Evolutionary conservation across 2,113 vertebrate species (phyloP), one percentile per base, ranked within the genome.

Genomic region (Chroicocephalus ridibundus): DNA sequence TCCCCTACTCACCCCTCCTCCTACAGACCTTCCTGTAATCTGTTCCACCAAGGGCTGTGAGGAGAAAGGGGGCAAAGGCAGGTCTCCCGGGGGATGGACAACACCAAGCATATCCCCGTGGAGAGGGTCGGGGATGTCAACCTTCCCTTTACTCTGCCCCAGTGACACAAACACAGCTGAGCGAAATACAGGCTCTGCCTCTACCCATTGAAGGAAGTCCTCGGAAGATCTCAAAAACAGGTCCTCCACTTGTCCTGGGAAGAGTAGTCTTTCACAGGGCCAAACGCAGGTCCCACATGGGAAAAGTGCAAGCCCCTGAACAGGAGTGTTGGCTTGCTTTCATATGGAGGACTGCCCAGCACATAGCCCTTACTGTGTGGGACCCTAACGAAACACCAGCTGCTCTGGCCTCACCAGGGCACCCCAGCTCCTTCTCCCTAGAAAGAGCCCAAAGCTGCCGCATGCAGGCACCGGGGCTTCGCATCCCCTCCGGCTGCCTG

Each of bases 261-360:
- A 44, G 11, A 3, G 0, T 7, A 27, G 54, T 13, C 66, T 27
- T 31, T 55, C 19, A 36, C 32, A 11, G n/a, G n/a, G 40, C 34
- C 5, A 2, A 40, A 47, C 34, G 80, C 14, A 54, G 60, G 46
- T 57, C 11, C 12, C 72, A 13, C 3, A 2, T 0, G 3, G 24
- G 34, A 36, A 17, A 16, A 0, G 3, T 10, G 10, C 55, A 16
- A 66, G 47, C 32, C 49, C 31, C 19, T 8, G 27, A 36, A 54
- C n/a, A 15, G 7, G 13, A 27, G 5, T 1, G 8, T 15, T 29
- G 11, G 8, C 49, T 22, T 16, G 44, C n/a, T 60, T 42, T 31
- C 21, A 7, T 0, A 7, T 0, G 13, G 22, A 40, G 49, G 38
- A 11, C 29, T 17, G 15, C 57, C 38, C 55, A 42, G 36, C 1